Conservation (phyloP, 2,113 vertebrate species). For the Heterocephalus glaber region DNA sequence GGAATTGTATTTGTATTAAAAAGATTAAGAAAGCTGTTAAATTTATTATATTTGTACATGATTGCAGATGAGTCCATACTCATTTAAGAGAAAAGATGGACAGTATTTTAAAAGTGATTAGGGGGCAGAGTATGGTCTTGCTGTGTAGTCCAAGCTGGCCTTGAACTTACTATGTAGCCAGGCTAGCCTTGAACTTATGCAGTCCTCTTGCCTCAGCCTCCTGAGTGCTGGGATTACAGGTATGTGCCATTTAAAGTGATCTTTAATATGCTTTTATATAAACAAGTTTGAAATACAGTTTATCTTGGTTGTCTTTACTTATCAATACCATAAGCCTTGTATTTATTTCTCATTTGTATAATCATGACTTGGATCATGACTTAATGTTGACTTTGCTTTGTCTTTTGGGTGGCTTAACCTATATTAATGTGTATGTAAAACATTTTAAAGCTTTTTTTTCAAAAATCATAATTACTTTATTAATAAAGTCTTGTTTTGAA, state of each 20-base stretch:
- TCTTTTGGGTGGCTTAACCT: conserved; percentile 75
- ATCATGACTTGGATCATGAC: conserved; percentile 79
- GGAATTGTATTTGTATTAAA: conserved; percentile 78
- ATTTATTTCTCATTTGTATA: conserved; percentile 75
- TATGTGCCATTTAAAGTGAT: conserved; percentile 66
- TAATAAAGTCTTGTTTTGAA: conserved; percentile 75
- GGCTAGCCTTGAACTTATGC: not conserved
- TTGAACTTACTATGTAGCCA: not conserved
- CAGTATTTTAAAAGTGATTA: conserved; percentile 80
- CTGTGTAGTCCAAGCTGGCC: not conserved
- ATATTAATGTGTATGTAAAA: conserved; percentile 70
- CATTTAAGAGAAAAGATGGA: conserved; percentile 81
- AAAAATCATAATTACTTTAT: conserved; percentile 77
- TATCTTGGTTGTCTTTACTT: conserved; percentile 79
- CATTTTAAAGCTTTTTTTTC: conserved; percentile 76
- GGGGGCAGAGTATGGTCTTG: not conserved
- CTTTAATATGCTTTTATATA: conserved; percentile 86
- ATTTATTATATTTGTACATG: conserved; percentile 78
- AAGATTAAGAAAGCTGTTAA: conserved; percentile 70
- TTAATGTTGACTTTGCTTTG: conserved; percentile 76
- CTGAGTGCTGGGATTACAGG: not conserved
- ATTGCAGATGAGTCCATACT: conserved; percentile 76
- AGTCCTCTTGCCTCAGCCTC: not conserved
- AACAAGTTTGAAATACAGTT: conserved; percentile 77
- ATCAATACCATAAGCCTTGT: conserved; percentile 63